These are phyloP conservation scores for Rhegmatorhina hoffmannsi DNA, from an alignment of 2,113 vertebrate species.

Conservation along the genomic window DNA sequence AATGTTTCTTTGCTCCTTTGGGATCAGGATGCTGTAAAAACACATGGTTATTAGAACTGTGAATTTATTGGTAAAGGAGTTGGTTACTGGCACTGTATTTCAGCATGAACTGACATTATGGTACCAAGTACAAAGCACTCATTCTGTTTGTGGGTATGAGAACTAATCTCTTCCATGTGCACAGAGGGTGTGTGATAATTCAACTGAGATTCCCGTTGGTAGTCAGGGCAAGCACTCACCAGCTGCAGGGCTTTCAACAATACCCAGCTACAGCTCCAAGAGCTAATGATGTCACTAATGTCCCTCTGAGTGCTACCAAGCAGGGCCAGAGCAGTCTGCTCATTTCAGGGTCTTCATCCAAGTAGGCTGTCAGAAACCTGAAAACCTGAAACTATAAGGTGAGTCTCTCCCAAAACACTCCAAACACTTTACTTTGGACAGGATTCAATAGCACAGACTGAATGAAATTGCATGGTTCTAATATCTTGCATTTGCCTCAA, in stretches of 20 bases:
- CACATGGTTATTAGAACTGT: constrained; percentile 39
- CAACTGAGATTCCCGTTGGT: constrained; percentile 39
- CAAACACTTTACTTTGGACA: neutral
- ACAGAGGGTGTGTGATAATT: constrained; percentile 40
- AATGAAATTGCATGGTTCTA: constrained; percentile 22
- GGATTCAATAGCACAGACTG: constrained; percentile 35
- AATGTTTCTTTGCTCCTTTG: constrained; percentile 29
- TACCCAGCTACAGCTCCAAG: neutral
- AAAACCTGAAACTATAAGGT: constrained; percentile 32
- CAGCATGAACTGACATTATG: constrained; percentile 44
- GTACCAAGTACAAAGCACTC: constrained; percentile 59
- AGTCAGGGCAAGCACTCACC: constrained; percentile 11
- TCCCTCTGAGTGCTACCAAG: neutral
- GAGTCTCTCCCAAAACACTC: constrained; percentile 7
- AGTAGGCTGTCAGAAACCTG: neutral
- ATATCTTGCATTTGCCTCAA: neutral
- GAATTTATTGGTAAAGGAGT: constrained; percentile 53
- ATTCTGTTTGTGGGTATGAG: constrained; percentile 51
- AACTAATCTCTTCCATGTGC: constrained; percentile 77
- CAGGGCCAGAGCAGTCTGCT: neutral
- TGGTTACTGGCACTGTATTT: constrained; percentile 47
- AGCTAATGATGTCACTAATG: neutral
- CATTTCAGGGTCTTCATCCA: neutral
- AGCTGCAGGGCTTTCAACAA: constrained; percentile 35
- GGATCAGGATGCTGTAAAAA: constrained; percentile 38